Base-by-base conservation (phyloP, 2,888 invertebrate species). In the Andrena trimmerana region DNA sequence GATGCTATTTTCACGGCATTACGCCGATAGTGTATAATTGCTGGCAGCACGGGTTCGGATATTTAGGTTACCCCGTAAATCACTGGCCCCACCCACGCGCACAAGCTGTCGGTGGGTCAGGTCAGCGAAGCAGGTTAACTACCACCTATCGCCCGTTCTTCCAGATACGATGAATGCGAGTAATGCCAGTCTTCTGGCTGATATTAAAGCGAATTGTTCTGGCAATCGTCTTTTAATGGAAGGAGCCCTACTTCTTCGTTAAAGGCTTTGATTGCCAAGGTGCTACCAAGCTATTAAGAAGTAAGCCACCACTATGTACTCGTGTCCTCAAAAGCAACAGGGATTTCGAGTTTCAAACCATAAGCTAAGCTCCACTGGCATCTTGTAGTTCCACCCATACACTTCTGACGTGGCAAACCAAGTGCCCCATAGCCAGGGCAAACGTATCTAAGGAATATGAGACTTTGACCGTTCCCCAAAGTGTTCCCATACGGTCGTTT, bases 41-140 rank as follows among this genome's bases (percentile, higher is more conserved):
- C 57, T 42, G 33, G 67, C 54, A 63, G 62, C 50, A 54, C 31
- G n/a, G 48, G 29, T 6, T 48, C 48, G 78, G 52, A 71, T 72
- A 72, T 81, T 81, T 50, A 63, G 78, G 81, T 81, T 81, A 72
- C 72, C 72, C 72, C 68, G 72, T 78, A 78, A 78, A 78, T 81
- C 78, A 78, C 63, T 29, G 72, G 59, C 36, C 78, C 50, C 48
- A 36, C 24, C 80, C 67, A 27, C 66, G 31, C 16, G 54, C 66
- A 52, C 48, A 62, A 68, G 54, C 62, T 63, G 75, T 48, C n/a
- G 63, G 31, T 57, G 29, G 65, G 80, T 77, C 42, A 72, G 78
- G 72, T 78, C 67, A 81, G 68, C 54, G 57, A 65, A 78, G 63
- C 72, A 59, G 78, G 78, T 72, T 78, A 81, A 81, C 72, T 68